Percentiles rank a stretch among this genome's conserved stretches.
Conservation (phyloP, 1,140 invertebrate genomes). For the Reticulitermes speratus region DNA sequence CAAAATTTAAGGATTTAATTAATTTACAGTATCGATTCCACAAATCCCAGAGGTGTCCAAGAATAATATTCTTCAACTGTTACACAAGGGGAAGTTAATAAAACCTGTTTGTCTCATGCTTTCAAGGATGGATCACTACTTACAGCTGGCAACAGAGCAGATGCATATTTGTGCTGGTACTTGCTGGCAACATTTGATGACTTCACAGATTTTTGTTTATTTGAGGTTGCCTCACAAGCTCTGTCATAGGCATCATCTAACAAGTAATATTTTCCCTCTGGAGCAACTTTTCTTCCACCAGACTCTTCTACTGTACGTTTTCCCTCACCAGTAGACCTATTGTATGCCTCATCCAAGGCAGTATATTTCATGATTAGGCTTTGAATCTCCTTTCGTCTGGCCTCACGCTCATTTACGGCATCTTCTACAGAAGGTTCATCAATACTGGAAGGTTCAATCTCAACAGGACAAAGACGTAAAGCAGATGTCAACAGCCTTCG, state of each 20-base stretch:
- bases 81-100: not conserved
- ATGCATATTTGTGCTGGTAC: constrained; percentile 29
- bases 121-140: constrained; percentile 31
- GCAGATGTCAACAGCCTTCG: not conserved
- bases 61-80: too few species aligned
- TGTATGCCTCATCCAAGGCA: constrained; percentile 64
- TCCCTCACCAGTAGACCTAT: constrained; percentile 12
- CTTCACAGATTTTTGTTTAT: not conserved
- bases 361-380: constrained; percentile 75
- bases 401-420: constrained; percentile 65
- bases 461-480: constrained; percentile 27
- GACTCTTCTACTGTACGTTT: not conserved
- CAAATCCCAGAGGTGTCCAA: not conserved
- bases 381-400: constrained; percentile 76
- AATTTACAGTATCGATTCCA: not conserved
- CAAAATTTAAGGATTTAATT: not conserved
- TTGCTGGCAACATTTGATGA: constrained; percentile 21
- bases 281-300: not conserved
- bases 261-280: not conserved
- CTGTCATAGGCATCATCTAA: constrained; percentile 22
- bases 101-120: not conserved
- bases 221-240: constrained; percentile 14
- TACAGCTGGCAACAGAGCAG: constrained; percentile 34
- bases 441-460: constrained; percentile 38
- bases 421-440: constrained; percentile 40